Evolutionary conservation across 2,888 invertebrate species (phyloP), one percentile per base, ranked within the genome.

Genomic region (Ectemnius continuus): DNA sequence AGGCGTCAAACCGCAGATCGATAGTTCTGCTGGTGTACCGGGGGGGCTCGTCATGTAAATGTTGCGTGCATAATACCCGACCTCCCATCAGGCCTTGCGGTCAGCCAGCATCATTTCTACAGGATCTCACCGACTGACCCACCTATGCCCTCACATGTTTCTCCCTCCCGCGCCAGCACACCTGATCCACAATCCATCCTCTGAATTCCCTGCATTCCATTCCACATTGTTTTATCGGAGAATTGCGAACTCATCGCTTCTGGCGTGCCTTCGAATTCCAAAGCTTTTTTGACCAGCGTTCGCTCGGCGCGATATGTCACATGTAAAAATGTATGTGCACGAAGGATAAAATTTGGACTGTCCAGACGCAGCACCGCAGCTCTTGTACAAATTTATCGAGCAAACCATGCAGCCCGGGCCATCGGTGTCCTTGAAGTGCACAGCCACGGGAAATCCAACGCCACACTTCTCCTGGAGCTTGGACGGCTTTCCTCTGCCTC

Each of bases 391-490:
- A 94, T 98, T 98, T 92, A 95, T 96, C 71, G 97, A 97, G 91
- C 97, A 97, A 91, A 97, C 97, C 11, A 92, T 98, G 75, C 97
- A 97, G 89, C 97, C 97, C 0, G 98, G 98, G 18, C 97, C 97
- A 46, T 95, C 96, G 79, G 96, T 98, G 61, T 97, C 97, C 20
- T 93, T 98, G 82, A 97, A 97, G 91, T 98, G 98, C 92, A 96
- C 96, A 75, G 97, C 97, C n/a, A 95, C 97, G 86, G 98, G 98
- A 63, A 98, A 97, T 91, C 98, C 98, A 6, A 96, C 97, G 63
- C 98, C 98, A 3, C 96, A 96, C 90, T 97, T 98, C 91, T 94
- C 95, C 63, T 98, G 98, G 98, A 94, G 95, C 8, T 93, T 97
- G 80, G 97, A 97, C 89, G 97, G 97, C 61, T 97, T 97, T 91